These are phyloP conservation scores for Prionchulus punctatus DNA, from an alignment of 2,888 invertebrate genomes.

Conservation along the genomic window DNA sequence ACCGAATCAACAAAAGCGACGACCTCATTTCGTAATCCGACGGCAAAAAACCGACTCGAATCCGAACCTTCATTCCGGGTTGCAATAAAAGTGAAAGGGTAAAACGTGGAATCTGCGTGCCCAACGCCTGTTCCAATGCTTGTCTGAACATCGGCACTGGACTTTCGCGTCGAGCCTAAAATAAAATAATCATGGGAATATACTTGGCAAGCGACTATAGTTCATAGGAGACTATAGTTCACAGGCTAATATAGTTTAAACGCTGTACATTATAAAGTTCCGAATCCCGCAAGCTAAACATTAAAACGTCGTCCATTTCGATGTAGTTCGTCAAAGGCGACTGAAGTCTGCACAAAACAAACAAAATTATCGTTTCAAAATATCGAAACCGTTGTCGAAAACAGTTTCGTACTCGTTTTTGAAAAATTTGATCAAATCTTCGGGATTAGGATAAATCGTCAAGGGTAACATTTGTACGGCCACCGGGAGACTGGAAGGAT, in stretches of 20 bases:
- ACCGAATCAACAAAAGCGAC: constrained; percentile 40
- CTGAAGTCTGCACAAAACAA: constrained; percentile 4
- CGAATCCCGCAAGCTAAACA: constrained; percentile 36
- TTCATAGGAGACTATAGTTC: too few species aligned
- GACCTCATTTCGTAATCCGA: constrained; percentile 37
- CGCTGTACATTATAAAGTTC: constrained; percentile 31
- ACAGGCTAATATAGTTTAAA: neutral
- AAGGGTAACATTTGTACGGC: constrained; percentile 58
- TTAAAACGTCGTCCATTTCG: constrained; percentile 37
- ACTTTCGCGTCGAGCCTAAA: constrained; percentile 22
- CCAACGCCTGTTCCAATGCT: constrained; percentile 34
- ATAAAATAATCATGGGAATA: constrained; percentile 17
- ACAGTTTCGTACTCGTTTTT: constrained; percentile 15
- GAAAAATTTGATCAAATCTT: constrained; percentile 38
- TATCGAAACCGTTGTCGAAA: neutral
- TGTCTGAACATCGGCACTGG: constrained; percentile 34
- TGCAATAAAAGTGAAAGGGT: constrained; percentile 45
- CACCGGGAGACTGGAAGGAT: constrained; percentile 52
- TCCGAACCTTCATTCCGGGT: constrained; percentile 42
- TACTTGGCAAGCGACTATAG: too few species aligned
- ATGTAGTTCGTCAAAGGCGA: constrained; percentile 17
- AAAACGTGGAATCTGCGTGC: constrained; percentile 38
- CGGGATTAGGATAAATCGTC: constrained; percentile 50
- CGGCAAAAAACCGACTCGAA: constrained; percentile 39
- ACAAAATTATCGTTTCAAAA: neutral